phyloP scores from a whole-genome alignment of 2,797 vertebrate genomes.

The Sebastes taczanowskii region DNA sequence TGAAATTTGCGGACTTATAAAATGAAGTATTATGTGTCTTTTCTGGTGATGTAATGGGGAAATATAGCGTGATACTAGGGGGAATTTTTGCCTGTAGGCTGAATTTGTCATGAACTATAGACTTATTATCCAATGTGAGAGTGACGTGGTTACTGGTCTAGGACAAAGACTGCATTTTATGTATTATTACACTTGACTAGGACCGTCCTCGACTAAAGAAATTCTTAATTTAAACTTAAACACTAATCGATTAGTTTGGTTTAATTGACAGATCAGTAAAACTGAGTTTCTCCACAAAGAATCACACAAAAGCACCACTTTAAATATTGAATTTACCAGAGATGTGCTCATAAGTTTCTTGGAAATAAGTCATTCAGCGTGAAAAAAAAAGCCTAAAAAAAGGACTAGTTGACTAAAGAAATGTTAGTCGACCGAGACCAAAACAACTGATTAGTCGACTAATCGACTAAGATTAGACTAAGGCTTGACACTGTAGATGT shows the following conservation, averaged over 20 bases:
- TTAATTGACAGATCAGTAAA: background rate
- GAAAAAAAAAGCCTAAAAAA: too few relatives aligned
- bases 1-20: too few relatives aligned
- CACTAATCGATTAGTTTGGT: background rate
- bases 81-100: conserved; percentile 1
- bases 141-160: background rate
- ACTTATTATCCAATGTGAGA: background rate
- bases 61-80: background rate
- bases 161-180: background rate
- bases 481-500: too few relatives aligned
- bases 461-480: too few relatives aligned
- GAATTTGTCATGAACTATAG: conserved; percentile 12
- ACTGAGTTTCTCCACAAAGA: background rate
- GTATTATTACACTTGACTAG: background rate
- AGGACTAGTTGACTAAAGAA: too few relatives aligned
- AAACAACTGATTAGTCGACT: too few relatives aligned
- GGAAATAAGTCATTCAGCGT: too few relatives aligned
- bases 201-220: background rate
- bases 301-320: too few relatives aligned
- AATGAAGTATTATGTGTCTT: background rate
- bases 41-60: background rate
- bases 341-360: too few relatives aligned
- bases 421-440: too few relatives aligned
- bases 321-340: too few relatives aligned
- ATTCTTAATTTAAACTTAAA: background rate